These are phyloP conservation scores for Elanus axillaris DNA, from an alignment of 2,113 vertebrate species.

Conservation along the genomic window DNA sequence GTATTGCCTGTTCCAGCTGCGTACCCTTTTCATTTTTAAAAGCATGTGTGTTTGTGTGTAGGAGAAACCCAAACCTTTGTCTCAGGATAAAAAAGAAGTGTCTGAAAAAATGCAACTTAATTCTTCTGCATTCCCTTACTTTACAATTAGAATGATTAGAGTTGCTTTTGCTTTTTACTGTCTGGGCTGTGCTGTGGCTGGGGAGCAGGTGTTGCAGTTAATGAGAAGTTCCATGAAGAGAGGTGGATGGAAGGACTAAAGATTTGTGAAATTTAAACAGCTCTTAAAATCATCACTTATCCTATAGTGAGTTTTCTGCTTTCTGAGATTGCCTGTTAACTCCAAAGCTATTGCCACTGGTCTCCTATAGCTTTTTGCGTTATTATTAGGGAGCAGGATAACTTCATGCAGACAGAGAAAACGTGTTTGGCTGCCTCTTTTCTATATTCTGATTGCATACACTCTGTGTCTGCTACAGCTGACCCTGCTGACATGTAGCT, in stretches of 20 bases:
- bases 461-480: background rate
- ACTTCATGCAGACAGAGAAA: background rate
- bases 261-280: background rate
- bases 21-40: background rate
- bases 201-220: background rate
- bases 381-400: constrained; percentile 2
- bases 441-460: background rate
- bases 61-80: background rate
- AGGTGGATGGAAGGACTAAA: background rate
- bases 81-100: background rate
- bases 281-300: background rate
- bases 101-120: background rate
- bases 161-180: background rate
- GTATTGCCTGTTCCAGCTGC: background rate
- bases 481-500: background rate
- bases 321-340: background rate
- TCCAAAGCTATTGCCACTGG: background rate
- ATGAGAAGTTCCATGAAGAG: background rate
- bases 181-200: background rate
- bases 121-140: background rate
- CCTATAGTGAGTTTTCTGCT: background rate
- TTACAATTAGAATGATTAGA: background rate
- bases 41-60: background rate
- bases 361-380: background rate
- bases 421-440: background rate